These are phyloP conservation scores for Herpetotheres cachinnans DNA, from an alignment of 2,113 vertebrate genomes.

Conservation along the genomic window DNA sequence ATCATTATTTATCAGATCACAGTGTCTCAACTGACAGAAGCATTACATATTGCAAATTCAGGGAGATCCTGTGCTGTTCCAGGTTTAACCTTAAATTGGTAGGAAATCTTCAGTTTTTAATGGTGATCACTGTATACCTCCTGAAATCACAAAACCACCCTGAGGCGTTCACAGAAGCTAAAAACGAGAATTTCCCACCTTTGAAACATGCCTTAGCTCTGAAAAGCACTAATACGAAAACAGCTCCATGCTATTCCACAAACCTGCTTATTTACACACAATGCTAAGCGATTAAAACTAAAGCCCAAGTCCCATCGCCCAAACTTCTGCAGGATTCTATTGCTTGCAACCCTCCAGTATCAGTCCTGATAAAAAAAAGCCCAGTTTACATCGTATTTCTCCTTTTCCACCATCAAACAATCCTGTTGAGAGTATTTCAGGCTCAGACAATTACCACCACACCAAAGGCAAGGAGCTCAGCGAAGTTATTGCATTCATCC, in stretches of 20 bases:
- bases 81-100: not conserved
- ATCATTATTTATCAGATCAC: not conserved
- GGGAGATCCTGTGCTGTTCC: not conserved
- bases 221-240: not conserved
- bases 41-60: not conserved
- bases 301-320: not conserved
- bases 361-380: not conserved
- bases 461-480: not conserved
- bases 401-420: not conserved
- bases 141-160: not conserved
- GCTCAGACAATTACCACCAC: not conserved
- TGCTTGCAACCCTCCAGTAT: not conserved
- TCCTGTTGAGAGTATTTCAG: not conserved
- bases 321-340: not conserved
- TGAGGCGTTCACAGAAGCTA: not conserved
- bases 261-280: not conserved
- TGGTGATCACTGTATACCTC: not conserved
- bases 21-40: not conserved
- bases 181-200: not conserved
- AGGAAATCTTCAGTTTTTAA: not conserved
- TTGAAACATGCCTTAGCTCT: not conserved
- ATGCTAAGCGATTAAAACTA: not conserved
- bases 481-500: not conserved
- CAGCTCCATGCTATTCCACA: not conserved
- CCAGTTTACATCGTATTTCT: not conserved